Percentiles rank a stretch among this genome's conserved stretches.
Conservation (phyloP, 2,888 invertebrate species). For the Antheraea yamamai region DNA sequence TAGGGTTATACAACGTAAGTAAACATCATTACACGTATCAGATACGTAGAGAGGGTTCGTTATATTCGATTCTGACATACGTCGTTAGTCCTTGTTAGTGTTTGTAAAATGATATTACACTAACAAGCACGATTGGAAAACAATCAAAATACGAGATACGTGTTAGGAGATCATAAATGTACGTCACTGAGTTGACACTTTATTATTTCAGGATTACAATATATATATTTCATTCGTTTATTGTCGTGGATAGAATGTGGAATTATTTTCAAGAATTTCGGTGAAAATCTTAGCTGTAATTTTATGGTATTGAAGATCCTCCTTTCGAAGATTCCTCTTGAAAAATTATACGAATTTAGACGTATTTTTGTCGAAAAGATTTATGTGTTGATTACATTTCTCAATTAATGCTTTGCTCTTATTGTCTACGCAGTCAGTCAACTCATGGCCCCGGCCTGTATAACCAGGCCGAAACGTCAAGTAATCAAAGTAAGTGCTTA, state of each 20-base stretch:
- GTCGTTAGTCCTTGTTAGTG: constrained; percentile 19
- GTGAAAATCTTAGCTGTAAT: not conserved
- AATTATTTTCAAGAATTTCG: not conserved
- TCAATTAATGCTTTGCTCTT: not conserved
- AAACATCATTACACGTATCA: constrained; percentile 19
- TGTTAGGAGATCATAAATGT: not conserved
- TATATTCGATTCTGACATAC: constrained; percentile 2
- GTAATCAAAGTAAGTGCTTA: too few species aligned
- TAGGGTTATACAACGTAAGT: not conserved
- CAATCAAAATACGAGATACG: constrained; percentile 32
- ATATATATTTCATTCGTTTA: not conserved
- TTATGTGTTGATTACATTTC: not conserved
- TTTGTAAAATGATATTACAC: constrained; percentile 21
- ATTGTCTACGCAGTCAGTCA: not conserved
- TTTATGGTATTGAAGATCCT: not conserved
- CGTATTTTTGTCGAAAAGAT: not conserved
- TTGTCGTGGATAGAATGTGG: not conserved
- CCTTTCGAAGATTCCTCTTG: not conserved
- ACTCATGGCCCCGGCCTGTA: too few species aligned
- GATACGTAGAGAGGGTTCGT: constrained; percentile 4
- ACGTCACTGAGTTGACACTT: not conserved
- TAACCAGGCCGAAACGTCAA: too few species aligned
- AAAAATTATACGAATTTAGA: not conserved
- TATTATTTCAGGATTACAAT: not conserved
- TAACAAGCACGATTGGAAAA: constrained; percentile 51